Evolutionary conservation across 2,113 vertebrate species (phyloP), one percentile per base, ranked within the genome.

Genomic region (Tetrao urogallus): DNA sequence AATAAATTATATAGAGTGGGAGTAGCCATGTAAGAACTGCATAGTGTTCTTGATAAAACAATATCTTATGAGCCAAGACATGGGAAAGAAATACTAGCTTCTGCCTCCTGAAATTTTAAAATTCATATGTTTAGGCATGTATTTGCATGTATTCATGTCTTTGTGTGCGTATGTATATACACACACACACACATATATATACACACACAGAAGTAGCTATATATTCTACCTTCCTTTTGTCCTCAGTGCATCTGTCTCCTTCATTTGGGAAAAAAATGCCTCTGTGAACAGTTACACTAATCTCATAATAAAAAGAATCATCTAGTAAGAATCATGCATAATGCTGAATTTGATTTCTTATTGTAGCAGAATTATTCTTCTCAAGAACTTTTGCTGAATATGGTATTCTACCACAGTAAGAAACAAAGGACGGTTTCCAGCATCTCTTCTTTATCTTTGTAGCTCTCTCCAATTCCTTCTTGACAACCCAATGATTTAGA

Each of bases 361-460:
- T 13, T 81, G 5, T 27, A 81, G 57, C 2, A 0, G 42, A 89
- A 38, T 8, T 80, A 58, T 76, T 13, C 3, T 2, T 74, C 73
- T 93, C 40, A 21, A 67, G 24, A 50, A 42, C 13, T 80, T 87
- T 43, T 80, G 45, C 45, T 82, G 67, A 84, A 76, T 76, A 34
- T 12, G 21, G 21, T 84, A 80, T 76, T 95, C 93, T 71, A 50
- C 18, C 32, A 70, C 17, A 22, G 20, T 78, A 82, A 67, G 48
- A 66, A 66, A 77, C 42, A 79, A 78, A 24, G 43, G 65, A 87
- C 27, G 72, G 22, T 22, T 17, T 2, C 6, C 60, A 30, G 38
- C 42, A 91, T 8, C 13, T 32, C 54, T 85, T 82, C 24, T 80
- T 92, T 56, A n/a, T 87, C 63, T 13, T 82, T 5, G 0, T 89